Evolutionary conservation across 2,113 vertebrate species (phyloP).

Genomic region (Tachycineta bicolor): DNA sequence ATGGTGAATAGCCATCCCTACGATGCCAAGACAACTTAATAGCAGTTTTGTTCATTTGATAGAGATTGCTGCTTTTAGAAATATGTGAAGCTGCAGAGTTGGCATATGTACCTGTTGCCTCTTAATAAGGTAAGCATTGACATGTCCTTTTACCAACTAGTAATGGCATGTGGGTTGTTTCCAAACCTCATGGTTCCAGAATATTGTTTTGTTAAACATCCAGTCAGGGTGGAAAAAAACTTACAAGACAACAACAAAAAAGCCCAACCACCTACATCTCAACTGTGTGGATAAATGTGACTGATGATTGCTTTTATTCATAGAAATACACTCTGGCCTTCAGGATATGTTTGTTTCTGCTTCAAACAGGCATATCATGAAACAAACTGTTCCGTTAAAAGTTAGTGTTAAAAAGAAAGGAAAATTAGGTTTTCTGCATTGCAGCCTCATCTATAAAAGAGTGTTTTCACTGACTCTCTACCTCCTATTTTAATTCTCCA

Average conservation of each 20-base stretch:
- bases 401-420: background rate
- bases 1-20: background rate
- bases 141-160: background rate
- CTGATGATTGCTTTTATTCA: background rate
- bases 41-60: background rate
- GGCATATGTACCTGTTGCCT: background rate
- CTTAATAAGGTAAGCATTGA: background rate
- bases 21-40: background rate
- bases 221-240: background rate
- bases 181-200: background rate
- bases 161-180: background rate
- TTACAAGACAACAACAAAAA: background rate
- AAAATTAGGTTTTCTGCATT: background rate
- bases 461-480: background rate
- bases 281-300: background rate
- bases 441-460: background rate
- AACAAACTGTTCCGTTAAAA: background rate
- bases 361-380: background rate
- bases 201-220: background rate
- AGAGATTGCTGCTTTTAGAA: background rate
- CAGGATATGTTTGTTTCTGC: background rate
- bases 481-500: background rate
- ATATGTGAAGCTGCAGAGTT: background rate
- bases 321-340: background rate
- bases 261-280: background rate